These are phyloP conservation scores for Onchidella celtica DNA, from an alignment of 2,888 invertebrate species.

Conservation along the genomic window DNA sequence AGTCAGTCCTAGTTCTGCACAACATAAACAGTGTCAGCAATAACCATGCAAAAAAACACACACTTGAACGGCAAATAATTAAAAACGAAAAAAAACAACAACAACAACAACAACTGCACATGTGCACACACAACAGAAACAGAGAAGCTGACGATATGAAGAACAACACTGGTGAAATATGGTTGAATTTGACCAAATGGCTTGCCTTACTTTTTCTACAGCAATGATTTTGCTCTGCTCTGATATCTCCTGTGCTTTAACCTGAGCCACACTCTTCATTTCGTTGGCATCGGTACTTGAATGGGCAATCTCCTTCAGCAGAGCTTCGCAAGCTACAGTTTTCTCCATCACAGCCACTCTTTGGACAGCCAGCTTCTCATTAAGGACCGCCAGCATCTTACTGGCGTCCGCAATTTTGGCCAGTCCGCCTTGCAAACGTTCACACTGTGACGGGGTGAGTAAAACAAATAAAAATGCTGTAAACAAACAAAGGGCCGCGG, in stretches of 20 bases:
- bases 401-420: slow-evolving; percentile 93
- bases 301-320: slow-evolving; percentile 89
- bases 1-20: too few species aligned
- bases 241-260: slow-evolving; percentile 90
- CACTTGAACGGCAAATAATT: too few species aligned
- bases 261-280: slow-evolving; percentile 89
- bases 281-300: slow-evolving; percentile 83
- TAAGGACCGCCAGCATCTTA: slow-evolving; percentile 88
- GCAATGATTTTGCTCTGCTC: slow-evolving; percentile 89
- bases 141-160: too few species aligned
- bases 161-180: too few species aligned
- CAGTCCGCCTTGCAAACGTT: slow-evolving; percentile 86
- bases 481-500: too few species aligned
- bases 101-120: too few species aligned
- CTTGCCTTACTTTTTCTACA: slow-evolving; percentile 85
- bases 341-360: slow-evolving; percentile 91
- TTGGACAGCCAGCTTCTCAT: slow-evolving; percentile 89
- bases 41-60: too few species aligned
- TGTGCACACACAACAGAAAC: too few species aligned
- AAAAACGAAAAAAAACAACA: neutral
- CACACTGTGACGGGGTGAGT: too few species aligned
- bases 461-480: too few species aligned
- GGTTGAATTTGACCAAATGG: too few species aligned
- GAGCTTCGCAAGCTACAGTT: slow-evolving; percentile 88
- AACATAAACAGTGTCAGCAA: too few species aligned